phyloP scores from a whole-genome alignment of 2,888 invertebrate genomes.

The Euspilapteryx auroguttella region DNA sequence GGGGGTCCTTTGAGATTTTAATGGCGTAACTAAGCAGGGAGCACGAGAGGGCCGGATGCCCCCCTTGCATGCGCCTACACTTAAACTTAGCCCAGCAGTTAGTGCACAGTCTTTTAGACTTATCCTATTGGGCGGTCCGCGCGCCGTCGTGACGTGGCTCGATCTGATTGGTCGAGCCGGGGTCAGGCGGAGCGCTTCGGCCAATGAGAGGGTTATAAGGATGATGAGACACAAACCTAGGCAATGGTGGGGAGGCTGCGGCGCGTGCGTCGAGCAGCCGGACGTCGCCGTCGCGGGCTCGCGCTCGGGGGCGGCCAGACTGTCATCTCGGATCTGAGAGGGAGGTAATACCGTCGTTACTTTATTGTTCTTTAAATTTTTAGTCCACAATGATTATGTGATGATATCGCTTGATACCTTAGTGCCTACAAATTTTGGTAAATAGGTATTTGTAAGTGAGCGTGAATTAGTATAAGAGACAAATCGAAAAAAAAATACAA shows the following conservation, averaged over 20 bases:
- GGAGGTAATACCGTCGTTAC: no score
- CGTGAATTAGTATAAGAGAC: no score
- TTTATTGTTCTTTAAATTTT: no score
- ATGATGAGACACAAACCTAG: constrained; percentile 57
- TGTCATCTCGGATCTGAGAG: constrained; percentile 42
- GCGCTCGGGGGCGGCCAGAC: constrained; percentile 13
- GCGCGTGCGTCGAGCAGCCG: constrained; percentile 33
- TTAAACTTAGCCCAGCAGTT: constrained; percentile 36
- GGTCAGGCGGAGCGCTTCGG: constrained; percentile 17
- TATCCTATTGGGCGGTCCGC: constrained; percentile 27
- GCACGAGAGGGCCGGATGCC: constrained; percentile 34
- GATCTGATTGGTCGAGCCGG: neutral
- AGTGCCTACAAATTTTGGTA: no score
- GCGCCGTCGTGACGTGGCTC: constrained; percentile 7
- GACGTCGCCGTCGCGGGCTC: constrained; percentile 15
- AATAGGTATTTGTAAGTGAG: no score
- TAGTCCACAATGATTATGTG: no score
- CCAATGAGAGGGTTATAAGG: constrained; percentile 30
- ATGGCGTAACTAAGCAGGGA: constrained; percentile 22
- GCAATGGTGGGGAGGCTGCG: constrained; percentile 37
- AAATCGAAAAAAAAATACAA: no score
- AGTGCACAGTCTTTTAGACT: constrained; percentile 37
- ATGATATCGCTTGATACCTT: no score
- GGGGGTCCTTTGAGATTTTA: no score
- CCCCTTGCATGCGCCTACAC: constrained; percentile 12